Percentiles rank a stretch among this genome's conserved stretches.
These are phyloP conservation scores for Hipparchia sbordonii DNA, from an alignment of 2,888 invertebrate species.

Conservation along the genomic window DNA sequence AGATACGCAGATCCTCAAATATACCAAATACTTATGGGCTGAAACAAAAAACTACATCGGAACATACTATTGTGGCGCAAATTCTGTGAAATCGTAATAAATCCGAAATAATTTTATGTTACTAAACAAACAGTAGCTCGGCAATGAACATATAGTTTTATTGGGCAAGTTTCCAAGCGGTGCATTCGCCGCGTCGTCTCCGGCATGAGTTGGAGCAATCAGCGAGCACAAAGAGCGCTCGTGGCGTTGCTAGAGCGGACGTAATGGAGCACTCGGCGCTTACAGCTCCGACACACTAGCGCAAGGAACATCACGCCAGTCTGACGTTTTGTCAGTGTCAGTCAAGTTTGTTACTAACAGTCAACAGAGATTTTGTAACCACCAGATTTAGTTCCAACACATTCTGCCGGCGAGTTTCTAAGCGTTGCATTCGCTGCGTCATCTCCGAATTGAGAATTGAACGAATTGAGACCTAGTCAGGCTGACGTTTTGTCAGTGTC, in stretches of 20 bases:
- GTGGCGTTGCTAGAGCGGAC: neutral
- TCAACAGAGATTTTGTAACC: too few species aligned
- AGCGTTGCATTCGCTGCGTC: conserved; percentile 38
- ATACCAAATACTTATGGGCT: too few species aligned
- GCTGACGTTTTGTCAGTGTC: too few species aligned
- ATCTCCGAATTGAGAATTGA: neutral
- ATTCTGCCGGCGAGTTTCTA: conserved; percentile 58
- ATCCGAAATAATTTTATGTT: conserved; percentile 23
- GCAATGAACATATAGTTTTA: conserved; percentile 34
- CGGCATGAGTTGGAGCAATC: conserved; percentile 18
- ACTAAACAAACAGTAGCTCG: conserved; percentile 19
- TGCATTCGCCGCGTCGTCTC: conserved; percentile 14
- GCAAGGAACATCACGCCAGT: neutral
- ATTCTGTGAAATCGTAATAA: conserved; percentile 7
- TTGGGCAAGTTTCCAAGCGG: conserved; percentile 67
- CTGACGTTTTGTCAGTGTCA: too few species aligned
- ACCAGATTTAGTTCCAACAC: too few species aligned
- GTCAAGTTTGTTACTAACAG: too few species aligned
- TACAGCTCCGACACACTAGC: conserved; percentile 6
- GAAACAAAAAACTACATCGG: too few species aligned
- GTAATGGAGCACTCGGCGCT: conserved; percentile 22
- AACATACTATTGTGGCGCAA: neutral
- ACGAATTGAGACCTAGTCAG: neutral
- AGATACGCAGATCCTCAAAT: too few species aligned
- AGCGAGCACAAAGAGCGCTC: conserved; percentile 23